A percentile compares a stretch with the other conserved stretches of the same genome.
Conservation (phyloP, 2,888 invertebrate species). For the Noctua fimbriata region DNA sequence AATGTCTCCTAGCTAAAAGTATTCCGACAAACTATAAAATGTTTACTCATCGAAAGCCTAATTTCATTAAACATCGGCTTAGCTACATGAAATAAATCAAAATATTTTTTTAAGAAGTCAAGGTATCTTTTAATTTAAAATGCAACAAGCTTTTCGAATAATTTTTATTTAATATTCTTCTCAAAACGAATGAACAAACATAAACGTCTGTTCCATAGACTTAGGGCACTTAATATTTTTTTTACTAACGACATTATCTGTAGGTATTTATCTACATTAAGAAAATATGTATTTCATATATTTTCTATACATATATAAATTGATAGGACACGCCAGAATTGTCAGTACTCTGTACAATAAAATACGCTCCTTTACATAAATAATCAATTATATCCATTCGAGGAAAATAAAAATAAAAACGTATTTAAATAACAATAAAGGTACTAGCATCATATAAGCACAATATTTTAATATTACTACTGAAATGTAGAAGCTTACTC, state of each 20-base stretch:
- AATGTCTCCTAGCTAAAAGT: conserved; percentile 66
- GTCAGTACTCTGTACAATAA: conserved; percentile 36
- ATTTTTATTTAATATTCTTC: conserved; percentile 18
- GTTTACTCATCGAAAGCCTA: conserved; percentile 27
- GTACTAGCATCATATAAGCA: conserved; percentile 58
- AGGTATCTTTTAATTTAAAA: conserved; percentile 42
- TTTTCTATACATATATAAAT: conserved; percentile 39
- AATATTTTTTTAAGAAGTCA: conserved; percentile 31
- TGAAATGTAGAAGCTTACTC: conserved; percentile 39
- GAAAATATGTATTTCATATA: conserved; percentile 57
- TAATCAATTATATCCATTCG: conserved; percentile 5
- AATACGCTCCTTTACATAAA: conserved; percentile 27
- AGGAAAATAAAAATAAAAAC: conserved; percentile 29
- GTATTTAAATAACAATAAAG: conserved; percentile 37
- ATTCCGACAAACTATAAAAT: conserved; percentile 30
- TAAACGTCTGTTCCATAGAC: conserved; percentile 34
- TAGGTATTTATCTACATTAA: conserved; percentile 39
- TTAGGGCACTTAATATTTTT: conserved; percentile 35
- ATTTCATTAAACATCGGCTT: conserved; percentile 18
- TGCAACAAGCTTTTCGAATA: conserved; percentile 37
- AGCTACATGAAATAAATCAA: conserved; percentile 3
- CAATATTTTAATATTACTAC: conserved; percentile 30
- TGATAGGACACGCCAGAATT: conserved; percentile 39
- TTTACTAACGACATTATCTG: conserved; percentile 27
- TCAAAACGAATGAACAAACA: conserved; percentile 46